phyloP scores from a whole-genome alignment of 53 echinoderm and acorn worm genomes.

The Crossaster papposus region DNA sequence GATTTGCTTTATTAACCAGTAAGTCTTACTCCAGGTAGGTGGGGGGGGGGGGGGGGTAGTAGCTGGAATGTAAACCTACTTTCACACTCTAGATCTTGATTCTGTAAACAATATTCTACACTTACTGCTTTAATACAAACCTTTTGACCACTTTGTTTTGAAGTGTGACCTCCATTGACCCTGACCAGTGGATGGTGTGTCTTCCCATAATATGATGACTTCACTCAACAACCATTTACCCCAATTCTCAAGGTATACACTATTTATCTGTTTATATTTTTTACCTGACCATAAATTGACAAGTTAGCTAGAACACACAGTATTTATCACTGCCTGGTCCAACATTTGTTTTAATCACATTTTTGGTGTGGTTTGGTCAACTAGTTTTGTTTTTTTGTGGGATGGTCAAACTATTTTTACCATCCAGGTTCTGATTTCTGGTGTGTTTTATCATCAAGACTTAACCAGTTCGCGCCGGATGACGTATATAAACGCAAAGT shows the following conservation, averaged over 20 bases:
- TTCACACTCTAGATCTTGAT: neutral
- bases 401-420: neutral
- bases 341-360: neutral
- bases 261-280: neutral
- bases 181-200: neutral
- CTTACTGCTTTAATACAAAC: neutral
- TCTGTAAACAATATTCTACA: neutral
- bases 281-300: constrained; percentile 29
- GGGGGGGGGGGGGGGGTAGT: no score
- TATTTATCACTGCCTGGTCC: neutral
- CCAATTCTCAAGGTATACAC: neutral
- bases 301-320: neutral
- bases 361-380: neutral
- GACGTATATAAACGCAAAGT: no score
- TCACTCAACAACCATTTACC: constrained; percentile 44
- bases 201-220: constrained; percentile 9
- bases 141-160: neutral
- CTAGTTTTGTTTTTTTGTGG: neutral
- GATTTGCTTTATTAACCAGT: no score
- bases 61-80: no score
- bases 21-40: no score
- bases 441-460: neutral
- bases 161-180: constrained; percentile 28
- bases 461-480: no score
- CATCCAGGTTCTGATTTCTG: no score